Evolutionary conservation across 2,797 vertebrate species (phyloP).

Genomic region (Acrossocheilus wenchowensis): DNA sequence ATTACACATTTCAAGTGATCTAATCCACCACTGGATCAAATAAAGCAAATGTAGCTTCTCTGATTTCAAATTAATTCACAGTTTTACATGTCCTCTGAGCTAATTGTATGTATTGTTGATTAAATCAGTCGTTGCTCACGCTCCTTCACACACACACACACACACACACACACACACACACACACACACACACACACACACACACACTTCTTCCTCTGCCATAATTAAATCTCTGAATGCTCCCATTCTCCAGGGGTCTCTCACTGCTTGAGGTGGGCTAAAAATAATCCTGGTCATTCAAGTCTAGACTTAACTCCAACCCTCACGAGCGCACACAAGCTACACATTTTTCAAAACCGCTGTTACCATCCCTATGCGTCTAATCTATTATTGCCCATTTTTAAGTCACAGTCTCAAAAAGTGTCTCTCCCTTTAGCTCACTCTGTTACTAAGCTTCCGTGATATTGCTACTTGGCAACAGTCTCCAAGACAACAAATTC

Average conservation of each 20-base stretch:
- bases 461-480: slow-evolving; percentile 79
- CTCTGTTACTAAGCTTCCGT: slow-evolving; percentile 65
- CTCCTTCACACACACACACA: background rate
- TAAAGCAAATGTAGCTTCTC: slow-evolving; percentile 16
- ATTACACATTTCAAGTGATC: slow-evolving; percentile 8
- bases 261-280: slow-evolving; percentile 52
- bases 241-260: slow-evolving; percentile 49
- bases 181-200: background rate
- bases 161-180: background rate
- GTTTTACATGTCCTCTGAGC: slow-evolving; percentile 22
- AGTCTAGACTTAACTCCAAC: slow-evolving; percentile 49
- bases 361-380: background rate
- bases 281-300: slow-evolving; percentile 55
- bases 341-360: slow-evolving; percentile 23
- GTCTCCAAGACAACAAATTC: slow-evolving; percentile 82
- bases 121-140: background rate
- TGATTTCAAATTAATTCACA: slow-evolving; percentile 6
- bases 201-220: slow-evolving; percentile 9
- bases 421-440: slow-evolving; percentile 44
- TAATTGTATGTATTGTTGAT: slow-evolving; percentile 24
- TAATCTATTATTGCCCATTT: slow-evolving; percentile 16
- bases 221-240: slow-evolving; percentile 56
- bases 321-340: background rate
- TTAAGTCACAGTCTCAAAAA: background rate
- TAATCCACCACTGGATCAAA: slow-evolving; percentile 5